phyloP scores from a whole-genome alignment of 2,113 vertebrate species.

The Platichthys stellatus region DNA sequence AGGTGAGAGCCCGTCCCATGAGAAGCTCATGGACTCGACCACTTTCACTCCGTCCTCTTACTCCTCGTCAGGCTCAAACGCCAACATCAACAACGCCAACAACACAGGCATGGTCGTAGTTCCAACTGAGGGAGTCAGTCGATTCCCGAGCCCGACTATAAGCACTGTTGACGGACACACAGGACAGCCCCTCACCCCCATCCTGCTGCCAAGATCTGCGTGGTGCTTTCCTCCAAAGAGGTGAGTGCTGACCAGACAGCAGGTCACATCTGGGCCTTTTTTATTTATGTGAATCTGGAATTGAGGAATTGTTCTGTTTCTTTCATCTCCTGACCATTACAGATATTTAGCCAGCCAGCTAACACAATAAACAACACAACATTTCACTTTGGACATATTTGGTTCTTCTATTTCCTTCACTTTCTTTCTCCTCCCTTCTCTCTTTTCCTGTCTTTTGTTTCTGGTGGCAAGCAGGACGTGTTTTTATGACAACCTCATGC shows the following conservation, averaged over 20 bases:
- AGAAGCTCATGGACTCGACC: conserved; percentile 96
- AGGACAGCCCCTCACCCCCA: conserved; percentile 85
- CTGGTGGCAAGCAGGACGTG: conserved; percentile 81
- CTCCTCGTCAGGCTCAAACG: conserved; percentile 96
- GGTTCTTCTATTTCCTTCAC: conserved; percentile 49
- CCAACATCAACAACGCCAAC: conserved; percentile 99
- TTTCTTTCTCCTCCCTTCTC: conserved; percentile 63
- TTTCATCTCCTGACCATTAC: conserved; percentile 11
- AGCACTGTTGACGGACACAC: conserved; percentile 91
- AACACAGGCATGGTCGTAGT: conserved; percentile 89
- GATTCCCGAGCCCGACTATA: conserved; percentile 86
- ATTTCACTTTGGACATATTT: conserved; percentile 48
- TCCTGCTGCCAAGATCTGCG: conserved; percentile 85
- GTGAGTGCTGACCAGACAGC: conserved; percentile 75
- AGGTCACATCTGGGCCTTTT: neutral
- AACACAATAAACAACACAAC: conserved; percentile 72
- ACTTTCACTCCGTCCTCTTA: conserved; percentile 98
- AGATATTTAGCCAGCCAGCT: conserved; percentile 1
- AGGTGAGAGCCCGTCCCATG: conserved; percentile 91
- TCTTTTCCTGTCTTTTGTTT: conserved; percentile 52
- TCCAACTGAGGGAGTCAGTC: conserved; percentile 63
- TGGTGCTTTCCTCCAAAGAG: conserved; percentile 94
- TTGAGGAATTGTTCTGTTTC: conserved; percentile 5
- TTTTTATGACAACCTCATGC: conserved; percentile 85
- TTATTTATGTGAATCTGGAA: conserved; percentile 1